Evolutionary conservation across 2,888 invertebrate species (phyloP).

Genomic region (Leucoptera coffeella): DNA sequence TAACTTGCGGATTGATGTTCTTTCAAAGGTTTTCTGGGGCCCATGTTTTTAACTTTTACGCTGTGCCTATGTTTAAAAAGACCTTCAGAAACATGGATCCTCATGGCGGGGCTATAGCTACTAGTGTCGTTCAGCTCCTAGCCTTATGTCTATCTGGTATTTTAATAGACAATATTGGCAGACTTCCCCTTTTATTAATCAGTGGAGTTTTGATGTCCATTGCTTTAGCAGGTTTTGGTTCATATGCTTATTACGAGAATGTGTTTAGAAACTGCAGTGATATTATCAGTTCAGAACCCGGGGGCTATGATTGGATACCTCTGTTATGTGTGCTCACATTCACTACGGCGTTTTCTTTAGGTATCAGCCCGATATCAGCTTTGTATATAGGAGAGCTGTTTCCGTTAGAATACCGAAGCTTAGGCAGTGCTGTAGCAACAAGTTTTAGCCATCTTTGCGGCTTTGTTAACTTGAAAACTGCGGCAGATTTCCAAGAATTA

Average conservation of each 20-base stretch:
- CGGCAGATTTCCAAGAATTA: conserved; percentile 68
- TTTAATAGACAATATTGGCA: conserved; percentile 79
- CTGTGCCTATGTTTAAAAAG: conserved; percentile 78
- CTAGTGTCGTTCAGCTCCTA: conserved; percentile 75
- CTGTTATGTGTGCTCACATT: conserved; percentile 75
- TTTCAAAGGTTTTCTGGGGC: conserved; percentile 82
- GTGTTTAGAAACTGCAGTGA: conserved; percentile 31
- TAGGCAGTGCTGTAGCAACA: conserved; percentile 66
- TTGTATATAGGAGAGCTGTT: conserved; percentile 66
- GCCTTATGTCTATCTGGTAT: conserved; percentile 76
- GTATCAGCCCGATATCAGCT: conserved; percentile 70
- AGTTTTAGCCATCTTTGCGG: conserved; percentile 83
- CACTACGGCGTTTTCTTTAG: conserved; percentile 76
- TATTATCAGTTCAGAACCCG: conserved; percentile 23
- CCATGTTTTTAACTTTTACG: conserved; percentile 77
- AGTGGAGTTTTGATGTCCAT: conserved; percentile 81
- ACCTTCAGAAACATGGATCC: conserved; percentile 76
- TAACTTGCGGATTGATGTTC: conserved; percentile 82
- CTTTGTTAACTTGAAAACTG: conserved; percentile 77
- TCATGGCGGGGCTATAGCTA: conserved; percentile 76
- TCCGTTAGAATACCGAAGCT: conserved; percentile 63
- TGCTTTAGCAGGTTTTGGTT: conserved; percentile 76
- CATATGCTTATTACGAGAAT: conserved; percentile 75
- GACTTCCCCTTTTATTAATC: conserved; percentile 74
- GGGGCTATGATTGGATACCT: conserved; percentile 76